A percentile compares a stretch with the other conserved stretches of the same genome.
These are phyloP conservation scores for Nyctereutes procyonoides DNA, from an alignment of 2,113 vertebrate species.

Conservation along the genomic window DNA sequence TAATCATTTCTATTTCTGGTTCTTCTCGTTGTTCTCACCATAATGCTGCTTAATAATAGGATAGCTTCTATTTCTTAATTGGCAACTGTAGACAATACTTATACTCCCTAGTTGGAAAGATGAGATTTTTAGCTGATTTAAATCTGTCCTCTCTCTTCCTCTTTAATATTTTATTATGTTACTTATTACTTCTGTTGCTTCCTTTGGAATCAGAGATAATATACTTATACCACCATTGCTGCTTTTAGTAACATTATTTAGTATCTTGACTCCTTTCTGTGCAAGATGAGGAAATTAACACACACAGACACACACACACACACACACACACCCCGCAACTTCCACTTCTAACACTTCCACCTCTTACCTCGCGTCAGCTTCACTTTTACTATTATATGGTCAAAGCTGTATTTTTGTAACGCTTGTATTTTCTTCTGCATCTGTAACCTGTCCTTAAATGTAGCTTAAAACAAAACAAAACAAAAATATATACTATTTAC, in stretches of 20 bases:
- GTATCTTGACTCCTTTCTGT: background rate
- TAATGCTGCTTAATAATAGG: background rate
- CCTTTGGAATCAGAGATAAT: background rate
- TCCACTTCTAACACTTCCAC: background rate
- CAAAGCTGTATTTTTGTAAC: background rate
- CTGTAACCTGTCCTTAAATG: background rate
- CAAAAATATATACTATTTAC: background rate
- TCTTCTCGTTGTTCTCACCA: background rate
- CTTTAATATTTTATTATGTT: background rate
- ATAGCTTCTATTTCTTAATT: background rate
- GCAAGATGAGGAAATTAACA: background rate
- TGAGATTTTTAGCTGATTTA: background rate
- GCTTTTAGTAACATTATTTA: background rate
- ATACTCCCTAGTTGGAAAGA: background rate
- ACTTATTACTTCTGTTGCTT: background rate
- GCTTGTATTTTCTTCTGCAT: background rate
- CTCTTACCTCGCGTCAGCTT: background rate
- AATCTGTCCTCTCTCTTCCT: background rate
- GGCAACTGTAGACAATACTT: background rate
- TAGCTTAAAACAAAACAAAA: background rate
- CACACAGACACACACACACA: too few species aligned
- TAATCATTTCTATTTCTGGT: background rate
- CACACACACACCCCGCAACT: background rate
- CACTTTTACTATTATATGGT: background rate
- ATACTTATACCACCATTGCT: rapidly evolving